Evolutionary conservation across 1,140 invertebrate genomes (phyloP), one percentile per base, ranked within the genome.

Genomic region (Drosophila santomea): DNA sequence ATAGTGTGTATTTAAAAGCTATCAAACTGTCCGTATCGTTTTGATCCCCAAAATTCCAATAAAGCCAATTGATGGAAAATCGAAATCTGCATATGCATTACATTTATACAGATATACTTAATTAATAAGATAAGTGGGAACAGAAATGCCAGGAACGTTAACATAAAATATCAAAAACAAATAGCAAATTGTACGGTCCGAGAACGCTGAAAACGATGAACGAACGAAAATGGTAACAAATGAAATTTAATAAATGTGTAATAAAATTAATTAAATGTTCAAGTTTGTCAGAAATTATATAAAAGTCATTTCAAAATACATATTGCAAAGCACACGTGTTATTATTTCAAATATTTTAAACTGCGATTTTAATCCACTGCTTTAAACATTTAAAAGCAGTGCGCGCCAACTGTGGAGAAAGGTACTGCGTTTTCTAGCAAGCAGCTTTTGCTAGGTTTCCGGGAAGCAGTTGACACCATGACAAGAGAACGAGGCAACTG

Each of bases 241-340:
- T 83, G 76, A 88, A 89, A 88, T 80, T 80, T 89, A 89, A 89
- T 89, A 84, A 88, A 78, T 75, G 81, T 84, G 62, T 88, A 86
- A 88, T 74, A 57, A 84, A 89, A 74, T 66, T 74, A 89, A 84
- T 80, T 89, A 71, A 89, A 89, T 89, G 84, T 89, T 89, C 85
- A 89, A 89, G 84, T 89, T 89, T 89, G 84, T 89, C 84, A 90
- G 69, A 89, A 83, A 88, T 88, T 88, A 88, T 88, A 88, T 89
- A 71, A 55, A 80, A 84, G 61, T 84, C 43, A 75, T 85, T 68
- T 75, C 47, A 68, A 74, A 74, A 59, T 67, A 83, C 45, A 68
- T 74, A 79, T 71, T 62, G 69, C 62, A 81, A 73, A 15, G 0
- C 0, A 5, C 7, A 11, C 38, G 10, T 17, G 47, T 39, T 28